Conservation (phyloP, 37 sponge, comb jelly and placozoan species). For the Theonella swinhoei region DNA sequence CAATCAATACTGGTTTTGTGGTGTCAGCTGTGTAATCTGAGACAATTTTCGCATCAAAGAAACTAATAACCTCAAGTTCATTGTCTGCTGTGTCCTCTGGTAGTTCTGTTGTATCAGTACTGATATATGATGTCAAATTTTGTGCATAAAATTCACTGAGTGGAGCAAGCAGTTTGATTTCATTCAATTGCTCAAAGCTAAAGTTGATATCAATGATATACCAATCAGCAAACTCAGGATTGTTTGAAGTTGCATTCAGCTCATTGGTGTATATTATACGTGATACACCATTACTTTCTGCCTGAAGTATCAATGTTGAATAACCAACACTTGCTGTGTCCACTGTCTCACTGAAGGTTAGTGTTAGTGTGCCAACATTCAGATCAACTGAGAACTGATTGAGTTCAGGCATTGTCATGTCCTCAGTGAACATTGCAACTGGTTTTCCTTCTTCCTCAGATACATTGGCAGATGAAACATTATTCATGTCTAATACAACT, state of each 20-base stretch:
- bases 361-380: slow-evolving; percentile 54
- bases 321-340: slow-evolving; percentile 37
- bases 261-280: slow-evolving; percentile 1
- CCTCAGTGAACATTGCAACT: slow-evolving; percentile 31
- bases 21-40: slow-evolving; percentile 62
- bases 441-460: slow-evolving; percentile 27
- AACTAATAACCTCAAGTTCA: neutral
- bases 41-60: slow-evolving; percentile 19
- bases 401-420: slow-evolving; percentile 59
- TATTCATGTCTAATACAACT: slow-evolving; percentile 67
- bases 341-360: slow-evolving; percentile 80
- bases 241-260: slow-evolving; percentile 16
- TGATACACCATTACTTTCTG: neutral
- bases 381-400: slow-evolving; percentile 67
- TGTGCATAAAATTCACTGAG: slow-evolving; percentile 18
- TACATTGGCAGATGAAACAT: slow-evolving; percentile 55
- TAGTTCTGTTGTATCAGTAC: neutral
- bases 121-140: slow-evolving; percentile 36
- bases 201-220: slow-evolving; percentile 83
- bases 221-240: slow-evolving; percentile 47
- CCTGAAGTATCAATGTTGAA: slow-evolving; percentile 2
- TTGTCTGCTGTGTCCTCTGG: slow-evolving; percentile 47
- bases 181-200: slow-evolving; percentile 50
- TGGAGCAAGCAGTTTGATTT: slow-evolving; percentile 45
- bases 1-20: slow-evolving; percentile 52